Percentiles rank a stretch among this genome's conserved stretches.
These are phyloP conservation scores for Dendrophyllia cribrosa DNA, from an alignment of 64 coral and sea anemone species.

Conservation along the genomic window DNA sequence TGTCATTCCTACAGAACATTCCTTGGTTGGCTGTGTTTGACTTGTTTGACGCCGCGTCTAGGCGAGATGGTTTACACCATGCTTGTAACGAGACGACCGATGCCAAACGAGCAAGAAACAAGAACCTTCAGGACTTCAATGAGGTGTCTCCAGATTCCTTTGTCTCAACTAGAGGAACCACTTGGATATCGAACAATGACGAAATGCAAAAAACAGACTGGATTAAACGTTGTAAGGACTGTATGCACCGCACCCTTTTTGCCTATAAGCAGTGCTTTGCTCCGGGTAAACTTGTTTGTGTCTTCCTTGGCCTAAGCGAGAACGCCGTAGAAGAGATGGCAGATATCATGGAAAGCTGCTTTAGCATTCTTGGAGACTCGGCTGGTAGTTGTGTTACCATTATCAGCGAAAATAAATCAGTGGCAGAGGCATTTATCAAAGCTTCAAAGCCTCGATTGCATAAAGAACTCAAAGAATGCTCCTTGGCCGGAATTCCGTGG, in stretches of 20 bases:
- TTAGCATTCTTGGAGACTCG: slow-evolving; percentile 45
- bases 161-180: slow-evolving; percentile 33
- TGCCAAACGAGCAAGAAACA: slow-evolving; percentile 1
- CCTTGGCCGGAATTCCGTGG: slow-evolving; percentile 21
- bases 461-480: slow-evolving; percentile 40
- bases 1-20: slow-evolving; percentile 54
- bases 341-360: slow-evolving; percentile 51
- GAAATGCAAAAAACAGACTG: slow-evolving; percentile 31
- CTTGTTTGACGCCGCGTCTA: slow-evolving; percentile 22
- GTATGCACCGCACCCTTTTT: slow-evolving; percentile 20
- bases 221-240: slow-evolving; percentile 45
- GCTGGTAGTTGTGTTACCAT: slow-evolving; percentile 34
- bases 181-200: slow-evolving; percentile 38
- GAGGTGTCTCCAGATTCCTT: neutral
- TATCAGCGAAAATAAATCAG: neutral
- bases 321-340: slow-evolving; percentile 42
- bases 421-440: neutral
- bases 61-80: slow-evolving; percentile 32
- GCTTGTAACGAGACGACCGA: slow-evolving; percentile 48
- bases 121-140: slow-evolving; percentile 61
- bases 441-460: slow-evolving; percentile 8
- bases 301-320: slow-evolving; percentile 25
- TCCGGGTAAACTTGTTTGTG: neutral
- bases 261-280: slow-evolving; percentile 27
- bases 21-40: slow-evolving; percentile 71